These are phyloP conservation scores for Drosophila mimetica DNA, from an alignment of 2,888 invertebrate species.

Conservation along the genomic window DNA sequence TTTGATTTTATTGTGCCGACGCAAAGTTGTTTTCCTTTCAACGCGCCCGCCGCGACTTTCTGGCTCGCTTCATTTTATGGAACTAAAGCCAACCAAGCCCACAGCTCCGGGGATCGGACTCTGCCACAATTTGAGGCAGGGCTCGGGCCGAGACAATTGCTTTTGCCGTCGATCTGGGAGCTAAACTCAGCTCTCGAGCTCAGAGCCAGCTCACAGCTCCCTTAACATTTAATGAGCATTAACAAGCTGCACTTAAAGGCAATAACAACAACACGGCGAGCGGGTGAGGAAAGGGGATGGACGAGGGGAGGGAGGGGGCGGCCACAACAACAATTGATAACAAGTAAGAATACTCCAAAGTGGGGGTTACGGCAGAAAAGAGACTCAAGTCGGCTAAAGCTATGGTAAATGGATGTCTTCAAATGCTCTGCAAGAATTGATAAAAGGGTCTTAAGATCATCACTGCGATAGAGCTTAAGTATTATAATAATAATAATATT, in stretches of 20 bases:
- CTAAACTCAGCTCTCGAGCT: constrained; percentile 29
- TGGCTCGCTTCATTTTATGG: constrained; percentile 71
- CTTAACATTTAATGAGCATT: constrained; percentile 81
- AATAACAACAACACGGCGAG: constrained; percentile 68
- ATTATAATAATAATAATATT: no score
- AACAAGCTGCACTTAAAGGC: constrained; percentile 80
- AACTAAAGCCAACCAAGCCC: constrained; percentile 64
- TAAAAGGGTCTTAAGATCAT: no score
- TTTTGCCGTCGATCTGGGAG: constrained; percentile 25
- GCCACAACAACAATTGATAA: constrained; percentile 70
- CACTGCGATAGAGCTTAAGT: no score
- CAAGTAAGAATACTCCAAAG: constrained; percentile 69
- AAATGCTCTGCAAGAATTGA: constrained; percentile 11
- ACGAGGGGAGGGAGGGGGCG: constrained; percentile 4
- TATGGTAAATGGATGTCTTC: background rate
- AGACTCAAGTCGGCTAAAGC: background rate
- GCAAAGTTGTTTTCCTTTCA: constrained; percentile 49
- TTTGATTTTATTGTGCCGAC: constrained; percentile 37
- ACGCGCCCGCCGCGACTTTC: constrained; percentile 67
- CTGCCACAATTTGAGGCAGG: constrained; percentile 35
- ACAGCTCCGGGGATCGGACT: constrained; percentile 31
- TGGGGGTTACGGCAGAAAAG: constrained; percentile 41
- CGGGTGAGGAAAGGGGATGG: background rate
- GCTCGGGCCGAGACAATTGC: constrained; percentile 46
- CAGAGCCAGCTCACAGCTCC: constrained; percentile 49